Conservation (phyloP, 2,113 vertebrate species). For the Sphyrna mokarran region DNA sequence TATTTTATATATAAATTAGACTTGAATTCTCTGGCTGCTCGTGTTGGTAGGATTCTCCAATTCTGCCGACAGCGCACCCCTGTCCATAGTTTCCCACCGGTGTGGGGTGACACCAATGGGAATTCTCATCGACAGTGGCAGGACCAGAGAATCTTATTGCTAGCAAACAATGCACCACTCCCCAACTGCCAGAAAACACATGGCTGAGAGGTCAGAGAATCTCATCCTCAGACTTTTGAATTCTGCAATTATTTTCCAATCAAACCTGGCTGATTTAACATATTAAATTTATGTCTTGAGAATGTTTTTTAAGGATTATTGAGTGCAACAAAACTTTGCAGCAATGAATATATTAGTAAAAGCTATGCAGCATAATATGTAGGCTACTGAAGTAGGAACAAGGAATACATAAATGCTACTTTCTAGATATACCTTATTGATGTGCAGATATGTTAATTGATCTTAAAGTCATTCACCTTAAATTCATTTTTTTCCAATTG, state of each 20-base stretch:
- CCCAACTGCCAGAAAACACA: too few relatives aligned
- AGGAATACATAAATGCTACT: neutral
- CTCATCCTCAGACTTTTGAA: neutral
- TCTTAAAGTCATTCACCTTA: neutral
- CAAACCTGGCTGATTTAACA: neutral
- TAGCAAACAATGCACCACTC: too few relatives aligned
- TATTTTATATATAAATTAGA: neutral
- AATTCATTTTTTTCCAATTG: neutral
- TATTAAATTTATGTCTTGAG: neutral
- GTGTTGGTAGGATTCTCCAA: too few relatives aligned
- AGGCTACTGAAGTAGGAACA: neutral
- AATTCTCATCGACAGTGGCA: too few relatives aligned
- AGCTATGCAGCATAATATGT: neutral
- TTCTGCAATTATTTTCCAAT: neutral
- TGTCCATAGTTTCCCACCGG: too few relatives aligned
- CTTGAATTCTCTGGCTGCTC: too few relatives aligned
- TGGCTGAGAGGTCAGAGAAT: too few relatives aligned
- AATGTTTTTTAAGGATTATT: neutral
- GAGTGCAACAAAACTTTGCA: neutral
- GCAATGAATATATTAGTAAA: neutral
- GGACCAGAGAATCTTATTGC: too few relatives aligned
- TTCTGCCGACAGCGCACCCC: too few relatives aligned
- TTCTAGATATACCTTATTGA: neutral
- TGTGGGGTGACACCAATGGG: too few relatives aligned
- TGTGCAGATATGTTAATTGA: neutral